A percentile compares a stretch with the other conserved stretches of the same genome.
These are phyloP conservation scores for Apistogramma diplotaenia DNA, from an alignment of 2,113 vertebrate species.

Conservation along the genomic window DNA sequence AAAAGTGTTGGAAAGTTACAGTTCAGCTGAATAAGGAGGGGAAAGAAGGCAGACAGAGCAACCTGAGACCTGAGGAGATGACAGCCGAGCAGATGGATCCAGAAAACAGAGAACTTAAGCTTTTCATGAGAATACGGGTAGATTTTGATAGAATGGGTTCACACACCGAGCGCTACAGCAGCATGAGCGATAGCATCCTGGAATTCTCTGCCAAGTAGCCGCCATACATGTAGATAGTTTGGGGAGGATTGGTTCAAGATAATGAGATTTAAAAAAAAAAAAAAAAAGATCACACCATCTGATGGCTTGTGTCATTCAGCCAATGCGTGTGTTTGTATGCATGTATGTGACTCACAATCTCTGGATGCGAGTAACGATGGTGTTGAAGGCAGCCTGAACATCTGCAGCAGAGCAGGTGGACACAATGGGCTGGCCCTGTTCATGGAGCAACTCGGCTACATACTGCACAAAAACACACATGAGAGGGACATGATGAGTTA, in stretches of 20 bases:
- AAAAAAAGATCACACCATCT: neutral
- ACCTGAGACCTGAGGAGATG: constrained; percentile 18
- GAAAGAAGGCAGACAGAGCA: constrained; percentile 35
- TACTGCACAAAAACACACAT: constrained; percentile 63
- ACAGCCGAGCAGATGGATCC: constrained; percentile 6
- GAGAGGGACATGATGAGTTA: constrained; percentile 10
- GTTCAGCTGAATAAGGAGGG: constrained; percentile 12
- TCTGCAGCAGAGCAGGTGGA: constrained; percentile 79
- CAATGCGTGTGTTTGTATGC: neutral
- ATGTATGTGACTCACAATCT: constrained; percentile 76
- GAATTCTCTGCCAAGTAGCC: constrained; percentile 26
- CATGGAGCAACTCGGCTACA: constrained; percentile 74
- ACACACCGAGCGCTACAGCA: constrained; percentile 3
- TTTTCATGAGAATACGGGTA: constrained; percentile 15
- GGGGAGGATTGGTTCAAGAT: neutral
- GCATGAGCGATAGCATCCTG: neutral
- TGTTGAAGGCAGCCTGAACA: constrained; percentile 81
- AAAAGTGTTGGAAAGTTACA: neutral
- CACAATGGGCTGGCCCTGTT: constrained; percentile 78
- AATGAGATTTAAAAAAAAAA: neutral
- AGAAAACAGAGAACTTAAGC: neutral
- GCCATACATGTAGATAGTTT: constrained; percentile 3
- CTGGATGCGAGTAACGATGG: constrained; percentile 81
- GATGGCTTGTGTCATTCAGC: neutral
- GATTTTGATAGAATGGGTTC: constrained; percentile 25